phyloP scores from a whole-genome alignment of 2,113 vertebrate genomes.

The Gobius niger region DNA sequence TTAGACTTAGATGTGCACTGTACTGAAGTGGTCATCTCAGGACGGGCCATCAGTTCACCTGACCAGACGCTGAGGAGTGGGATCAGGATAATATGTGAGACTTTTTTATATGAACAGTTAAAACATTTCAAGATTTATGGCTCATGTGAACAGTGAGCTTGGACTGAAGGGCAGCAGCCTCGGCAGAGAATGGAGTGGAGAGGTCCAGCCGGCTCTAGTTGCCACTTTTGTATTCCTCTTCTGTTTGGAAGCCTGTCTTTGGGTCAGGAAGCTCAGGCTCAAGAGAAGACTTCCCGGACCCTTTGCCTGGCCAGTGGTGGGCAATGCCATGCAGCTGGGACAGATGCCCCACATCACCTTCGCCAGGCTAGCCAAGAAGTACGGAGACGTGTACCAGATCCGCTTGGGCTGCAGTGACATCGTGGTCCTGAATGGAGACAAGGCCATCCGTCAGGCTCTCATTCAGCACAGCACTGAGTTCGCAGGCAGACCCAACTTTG shows the following conservation, averaged over 20 bases:
- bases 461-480: slow-evolving; percentile 78
- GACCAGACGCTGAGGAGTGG: slow-evolving; percentile 14
- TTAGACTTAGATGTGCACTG: slow-evolving; percentile 55
- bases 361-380: slow-evolving; percentile 71
- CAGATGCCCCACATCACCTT: slow-evolving; percentile 83
- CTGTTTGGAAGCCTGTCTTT: slow-evolving; percentile 76
- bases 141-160: slow-evolving; percentile 46
- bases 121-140: slow-evolving; percentile 40
- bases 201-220: slow-evolving; percentile 72
- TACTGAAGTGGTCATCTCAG: slow-evolving; percentile 49
- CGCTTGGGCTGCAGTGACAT: slow-evolving; percentile 73
- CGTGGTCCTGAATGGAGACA: slow-evolving; percentile 82
- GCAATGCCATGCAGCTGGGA: slow-evolving; percentile 85
- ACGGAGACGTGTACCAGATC: slow-evolving; percentile 82
- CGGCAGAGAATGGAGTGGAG: slow-evolving; percentile 69
- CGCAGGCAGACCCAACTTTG: slow-evolving; percentile 85
- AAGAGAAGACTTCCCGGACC: slow-evolving; percentile 78
- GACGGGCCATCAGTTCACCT: slow-evolving; percentile 20
- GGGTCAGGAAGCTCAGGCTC: slow-evolving; percentile 62
- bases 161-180: slow-evolving; percentile 49
- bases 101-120: neutral
- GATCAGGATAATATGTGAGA: slow-evolving; percentile 19
- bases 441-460: slow-evolving; percentile 79
- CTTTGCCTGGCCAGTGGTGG: slow-evolving; percentile 81
- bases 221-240: slow-evolving; percentile 71